A percentile compares a stretch with the other conserved stretches of the same genome.
Evolutionary conservation across 30 jellyfish, hydroid and myxozoan species (phyloP).

Genomic region (Pelagia noctiluca): DNA sequence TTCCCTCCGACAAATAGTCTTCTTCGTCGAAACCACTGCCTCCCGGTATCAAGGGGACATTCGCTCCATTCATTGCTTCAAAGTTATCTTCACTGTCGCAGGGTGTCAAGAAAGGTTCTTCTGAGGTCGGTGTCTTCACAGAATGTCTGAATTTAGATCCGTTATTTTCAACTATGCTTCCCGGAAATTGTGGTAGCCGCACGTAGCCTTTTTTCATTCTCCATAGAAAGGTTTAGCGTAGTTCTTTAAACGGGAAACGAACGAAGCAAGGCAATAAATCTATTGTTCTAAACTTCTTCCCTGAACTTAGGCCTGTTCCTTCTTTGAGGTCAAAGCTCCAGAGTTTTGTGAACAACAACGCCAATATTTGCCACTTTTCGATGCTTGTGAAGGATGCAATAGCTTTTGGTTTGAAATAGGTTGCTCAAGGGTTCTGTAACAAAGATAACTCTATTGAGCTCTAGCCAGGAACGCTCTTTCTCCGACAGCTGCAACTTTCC

Average conservation of each 20-base stretch:
- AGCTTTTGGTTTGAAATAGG: too few species aligned
- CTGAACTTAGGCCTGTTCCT: too few species aligned
- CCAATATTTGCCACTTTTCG: too few species aligned
- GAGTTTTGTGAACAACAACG: too few species aligned
- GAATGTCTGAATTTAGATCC: conserved; percentile 41
- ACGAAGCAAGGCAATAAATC: too few species aligned
- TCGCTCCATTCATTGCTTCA: conserved; percentile 63
- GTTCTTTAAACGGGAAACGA: too few species aligned
- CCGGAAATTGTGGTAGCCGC: conserved; percentile 62
- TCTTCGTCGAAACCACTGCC: conserved; percentile 88
- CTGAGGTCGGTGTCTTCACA: conserved; percentile 61
- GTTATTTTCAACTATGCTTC: conserved; percentile 39
- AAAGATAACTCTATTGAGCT: too few species aligned
- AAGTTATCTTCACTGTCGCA: conserved; percentile 25
- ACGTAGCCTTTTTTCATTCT: conserved; percentile 65
- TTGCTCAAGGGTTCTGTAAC: too few species aligned
- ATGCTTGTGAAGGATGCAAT: too few species aligned
- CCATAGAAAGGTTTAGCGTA: neutral
- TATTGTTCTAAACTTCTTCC: too few species aligned
- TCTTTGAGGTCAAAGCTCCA: too few species aligned
- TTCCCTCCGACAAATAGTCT: conserved; percentile 94
- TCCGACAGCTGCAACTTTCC: neutral
- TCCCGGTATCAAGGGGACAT: conserved; percentile 58
- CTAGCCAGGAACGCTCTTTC: neutral
- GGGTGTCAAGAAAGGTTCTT: conserved; percentile 18